These are phyloP conservation scores for Rhinoraja longicauda DNA, from an alignment of 2,797 vertebrate species.

Conservation along the genomic window DNA sequence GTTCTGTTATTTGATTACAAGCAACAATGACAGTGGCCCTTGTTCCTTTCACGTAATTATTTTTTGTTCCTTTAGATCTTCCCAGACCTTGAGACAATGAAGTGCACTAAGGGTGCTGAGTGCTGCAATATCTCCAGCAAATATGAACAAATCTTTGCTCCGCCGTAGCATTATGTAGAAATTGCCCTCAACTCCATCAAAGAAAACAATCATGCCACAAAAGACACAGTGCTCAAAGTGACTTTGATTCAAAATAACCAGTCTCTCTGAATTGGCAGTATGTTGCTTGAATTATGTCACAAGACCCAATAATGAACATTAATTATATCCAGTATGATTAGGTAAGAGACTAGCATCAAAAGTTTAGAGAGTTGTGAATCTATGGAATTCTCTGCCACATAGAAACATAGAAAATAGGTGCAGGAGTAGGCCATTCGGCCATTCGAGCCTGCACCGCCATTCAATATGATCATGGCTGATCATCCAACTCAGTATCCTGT, in stretches of 20 bases:
- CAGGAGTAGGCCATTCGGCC: too few species aligned
- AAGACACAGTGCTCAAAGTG: slow-evolving; percentile 2
- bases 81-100: slow-evolving; percentile 24
- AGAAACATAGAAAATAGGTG: too few species aligned
- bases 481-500: too few species aligned
- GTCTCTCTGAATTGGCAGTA: background rate
- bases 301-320: slow-evolving; percentile 24
- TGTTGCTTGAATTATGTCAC: slow-evolving; percentile 1
- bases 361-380: background rate
- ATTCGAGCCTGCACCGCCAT: too few species aligned
- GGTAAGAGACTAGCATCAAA: background rate
- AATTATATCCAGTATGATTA: slow-evolving; percentile 6
- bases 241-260: slow-evolving; percentile 2
- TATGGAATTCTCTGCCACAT: too few species aligned
- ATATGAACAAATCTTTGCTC: slow-evolving; percentile 9
- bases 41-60: slow-evolving; percentile 26
- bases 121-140: slow-evolving; percentile 13
- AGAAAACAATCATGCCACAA: slow-evolving; percentile 1
- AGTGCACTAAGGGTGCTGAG: background rate
- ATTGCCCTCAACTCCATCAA: slow-evolving; percentile 28
- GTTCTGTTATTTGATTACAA: slow-evolving; percentile 28
- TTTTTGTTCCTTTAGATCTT: slow-evolving; percentile 19
- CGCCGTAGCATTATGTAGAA: slow-evolving; percentile 7
- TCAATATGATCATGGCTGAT: too few species aligned
- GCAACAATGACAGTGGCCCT: slow-evolving; percentile 15